Evolutionary conservation across 2,113 vertebrate species (phyloP), one percentile per base, ranked within the genome.

Genomic region (Petrocephalus microphthalmus): DNA sequence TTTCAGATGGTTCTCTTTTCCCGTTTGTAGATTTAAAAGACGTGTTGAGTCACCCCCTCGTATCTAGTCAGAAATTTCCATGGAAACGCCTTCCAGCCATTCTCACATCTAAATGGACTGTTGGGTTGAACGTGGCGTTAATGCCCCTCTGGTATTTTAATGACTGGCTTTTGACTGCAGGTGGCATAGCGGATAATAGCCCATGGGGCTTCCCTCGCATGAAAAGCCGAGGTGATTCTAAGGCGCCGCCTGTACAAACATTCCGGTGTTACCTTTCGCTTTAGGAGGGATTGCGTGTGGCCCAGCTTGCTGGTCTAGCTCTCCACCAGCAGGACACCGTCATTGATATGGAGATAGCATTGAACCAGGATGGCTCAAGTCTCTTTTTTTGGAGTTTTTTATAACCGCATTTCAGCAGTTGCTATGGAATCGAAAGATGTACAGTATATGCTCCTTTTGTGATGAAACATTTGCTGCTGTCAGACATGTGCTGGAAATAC

Each of bases 81-180:
- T 49, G 47, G 82, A 47, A 84, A 84, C 82, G 45, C 82, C 82
- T 52, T 84, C 45, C 82, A 47, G 49, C 82, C 82, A 51, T 84
- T 84, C 22, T 74, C 11, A 37, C 47, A 25, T 84, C 45, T 84
- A n/a, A 51, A 84, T 84, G 47, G 33, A 74, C 82, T 52, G 45
- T n/a, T 47, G 49, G 82, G n/a, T n/a, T 49, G 22, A 49, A 13
- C 19, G 0, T 83, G n/a, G 81, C 20, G 0, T 22, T 22, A n/a
- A 83, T 74, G 45, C 7, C 7, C 8, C 81, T 49, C 78, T 45
- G 22, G 2, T 83, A 5, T 83, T 83, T 83, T 49, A 83, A 83
- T 51, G 81, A 20, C 42, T 49, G 47, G 47, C 42, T 13, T 83
- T 51, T 83, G 20, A 20, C 37, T 47, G 81, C 81, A 49, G 81